Percentiles rank a stretch among this genome's conserved stretches.
phyloP scores from a whole-genome alignment of 2,888 invertebrate species.

The Beris chalybata region DNA sequence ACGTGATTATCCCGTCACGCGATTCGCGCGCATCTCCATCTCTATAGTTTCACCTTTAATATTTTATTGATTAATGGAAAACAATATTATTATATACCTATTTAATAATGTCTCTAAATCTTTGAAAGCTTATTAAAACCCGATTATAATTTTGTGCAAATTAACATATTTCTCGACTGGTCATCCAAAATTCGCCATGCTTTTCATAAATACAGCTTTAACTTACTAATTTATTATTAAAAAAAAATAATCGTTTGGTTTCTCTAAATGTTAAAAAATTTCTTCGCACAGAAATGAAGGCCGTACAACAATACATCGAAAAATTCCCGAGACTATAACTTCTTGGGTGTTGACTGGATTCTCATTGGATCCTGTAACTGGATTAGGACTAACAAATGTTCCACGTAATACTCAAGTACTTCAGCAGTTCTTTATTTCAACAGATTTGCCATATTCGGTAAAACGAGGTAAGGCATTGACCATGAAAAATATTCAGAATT shows the following conservation, averaged over 20 bases:
- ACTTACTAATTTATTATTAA: too few species aligned
- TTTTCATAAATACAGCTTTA: too few species aligned
- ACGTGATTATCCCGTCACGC: too few species aligned
- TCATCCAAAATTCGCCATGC: too few species aligned
- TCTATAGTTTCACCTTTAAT: too few species aligned
- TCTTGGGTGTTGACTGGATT: slow-evolving; percentile 86
- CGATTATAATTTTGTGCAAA: too few species aligned
- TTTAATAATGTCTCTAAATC: too few species aligned
- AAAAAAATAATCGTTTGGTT: background rate
- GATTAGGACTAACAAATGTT: slow-evolving; percentile 73
- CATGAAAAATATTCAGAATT: background rate
- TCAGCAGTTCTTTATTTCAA: slow-evolving; percentile 80
- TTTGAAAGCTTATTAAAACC: too few species aligned
- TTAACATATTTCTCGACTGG: too few species aligned
- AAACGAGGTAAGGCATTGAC: slow-evolving; percentile 74
- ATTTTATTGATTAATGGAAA: too few species aligned
- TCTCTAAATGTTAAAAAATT: background rate
- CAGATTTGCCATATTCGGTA: slow-evolving; percentile 87
- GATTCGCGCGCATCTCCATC: too few species aligned
- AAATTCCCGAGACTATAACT: slow-evolving; percentile 79
- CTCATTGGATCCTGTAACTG: slow-evolving; percentile 72
- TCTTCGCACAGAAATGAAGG: slow-evolving; percentile 59
- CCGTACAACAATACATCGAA: slow-evolving; percentile 61
- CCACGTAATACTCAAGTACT: slow-evolving; percentile 74
- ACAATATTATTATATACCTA: too few species aligned